phyloP scores from a whole-genome alignment of 23 tunicate genomes.

The Diplosoma virens region DNA sequence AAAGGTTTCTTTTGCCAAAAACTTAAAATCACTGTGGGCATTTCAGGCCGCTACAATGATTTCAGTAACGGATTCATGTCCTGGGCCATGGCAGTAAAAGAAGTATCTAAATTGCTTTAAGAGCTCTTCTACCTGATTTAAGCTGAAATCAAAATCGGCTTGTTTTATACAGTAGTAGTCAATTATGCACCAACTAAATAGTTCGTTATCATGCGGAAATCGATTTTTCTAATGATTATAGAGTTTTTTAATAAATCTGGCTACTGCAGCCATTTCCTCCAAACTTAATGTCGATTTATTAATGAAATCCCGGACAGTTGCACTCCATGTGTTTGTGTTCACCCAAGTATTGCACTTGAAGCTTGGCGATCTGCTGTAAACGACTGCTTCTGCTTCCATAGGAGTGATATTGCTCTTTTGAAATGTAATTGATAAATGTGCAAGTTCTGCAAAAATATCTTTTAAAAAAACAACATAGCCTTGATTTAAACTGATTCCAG shows the following conservation, averaged over 20 bases:
- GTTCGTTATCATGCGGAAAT: slow-evolving; percentile 4
- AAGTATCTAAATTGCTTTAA: slow-evolving; percentile 4
- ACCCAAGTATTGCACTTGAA: background rate
- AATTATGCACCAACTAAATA: slow-evolving; percentile 4
- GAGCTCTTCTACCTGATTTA: slow-evolving; percentile 5
- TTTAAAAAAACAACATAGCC: background rate
- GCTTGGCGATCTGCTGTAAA: slow-evolving; percentile 18
- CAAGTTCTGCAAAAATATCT: slow-evolving; percentile 30
- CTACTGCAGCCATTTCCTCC: slow-evolving; percentile 16
- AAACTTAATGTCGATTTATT: slow-evolving; percentile 8
- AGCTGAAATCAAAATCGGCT: slow-evolving; percentile 1
- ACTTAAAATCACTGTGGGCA: too few relatives aligned
- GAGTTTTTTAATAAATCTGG: background rate
- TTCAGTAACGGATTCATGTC: background rate
- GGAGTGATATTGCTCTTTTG: slow-evolving; percentile 34
- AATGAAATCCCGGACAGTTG: background rate
- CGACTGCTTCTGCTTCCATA: slow-evolving; percentile 42
- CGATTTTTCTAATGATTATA: background rate
- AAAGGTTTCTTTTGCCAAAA: too few relatives aligned
- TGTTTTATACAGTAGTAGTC: slow-evolving; percentile 9
- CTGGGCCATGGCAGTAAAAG: slow-evolving; percentile 6
- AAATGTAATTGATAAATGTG: slow-evolving; percentile 33
- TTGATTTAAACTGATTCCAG: too few relatives aligned
- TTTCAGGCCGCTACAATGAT: too few relatives aligned
- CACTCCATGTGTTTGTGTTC: slow-evolving; percentile 14